Evolutionary conservation across 1,140 invertebrate genomes (phyloP).

Genomic region (Drosophila mojavensis): DNA sequence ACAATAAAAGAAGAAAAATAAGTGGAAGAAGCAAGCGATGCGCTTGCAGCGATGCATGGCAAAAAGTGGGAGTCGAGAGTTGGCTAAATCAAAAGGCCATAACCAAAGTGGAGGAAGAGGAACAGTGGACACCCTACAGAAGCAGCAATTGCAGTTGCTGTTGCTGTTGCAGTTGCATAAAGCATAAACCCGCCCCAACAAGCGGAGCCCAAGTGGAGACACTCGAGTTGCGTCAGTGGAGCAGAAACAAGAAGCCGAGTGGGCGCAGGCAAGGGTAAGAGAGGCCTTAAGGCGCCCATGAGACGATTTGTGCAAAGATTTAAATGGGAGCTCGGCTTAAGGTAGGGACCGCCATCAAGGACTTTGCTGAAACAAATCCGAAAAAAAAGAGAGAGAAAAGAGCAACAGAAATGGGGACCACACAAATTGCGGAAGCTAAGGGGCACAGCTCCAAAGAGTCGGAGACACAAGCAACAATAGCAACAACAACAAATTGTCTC

Average conservation of each 20-base stretch:
- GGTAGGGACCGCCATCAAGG: background rate
- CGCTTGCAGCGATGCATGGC: slow-evolving; percentile 31
- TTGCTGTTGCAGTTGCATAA: slow-evolving; percentile 31
- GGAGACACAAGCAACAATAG: slow-evolving; percentile 18
- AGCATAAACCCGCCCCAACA: slow-evolving; percentile 14
- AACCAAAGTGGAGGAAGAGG: background rate
- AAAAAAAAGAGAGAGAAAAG: slow-evolving; percentile 8
- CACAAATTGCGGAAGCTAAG: slow-evolving; percentile 9
- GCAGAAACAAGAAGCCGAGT: slow-evolving; percentile 38
- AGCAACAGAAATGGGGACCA: slow-evolving; percentile 39
- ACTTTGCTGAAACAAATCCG: background rate
- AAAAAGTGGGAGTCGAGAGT: slow-evolving; percentile 19
- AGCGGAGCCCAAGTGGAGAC: slow-evolving; percentile 9
- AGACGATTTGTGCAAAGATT: slow-evolving; percentile 54
- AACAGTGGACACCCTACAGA: background rate
- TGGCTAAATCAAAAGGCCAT: slow-evolving; percentile 2
- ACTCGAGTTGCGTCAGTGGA: slow-evolving; percentile 47
- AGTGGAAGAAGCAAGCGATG: slow-evolving; percentile 4
- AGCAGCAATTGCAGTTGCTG: slow-evolving; percentile 19
- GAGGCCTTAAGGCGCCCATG: slow-evolving; percentile 36
- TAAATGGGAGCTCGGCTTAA: slow-evolving; percentile 29
- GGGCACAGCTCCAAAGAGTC: background rate
- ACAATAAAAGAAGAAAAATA: too few species aligned
- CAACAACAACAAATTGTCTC: slow-evolving; percentile 38
- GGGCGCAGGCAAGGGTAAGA: background rate